phyloP scores from a whole-genome alignment of 2,888 invertebrate species.

The Mesochorus sp. region DNA sequence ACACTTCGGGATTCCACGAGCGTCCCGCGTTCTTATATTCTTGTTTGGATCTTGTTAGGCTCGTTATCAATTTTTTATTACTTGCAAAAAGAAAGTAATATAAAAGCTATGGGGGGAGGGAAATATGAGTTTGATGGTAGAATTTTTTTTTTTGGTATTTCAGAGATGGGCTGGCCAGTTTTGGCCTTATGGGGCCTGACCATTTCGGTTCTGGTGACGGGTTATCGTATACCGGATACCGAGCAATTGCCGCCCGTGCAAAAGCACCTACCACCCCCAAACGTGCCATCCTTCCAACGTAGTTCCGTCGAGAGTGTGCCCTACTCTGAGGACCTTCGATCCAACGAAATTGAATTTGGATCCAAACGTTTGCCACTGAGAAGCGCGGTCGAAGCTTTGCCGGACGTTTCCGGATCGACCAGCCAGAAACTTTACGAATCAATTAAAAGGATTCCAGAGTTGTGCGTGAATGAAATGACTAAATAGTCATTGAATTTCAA shows the following conservation, averaged over 20 bases:
- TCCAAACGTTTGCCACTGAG: conserved; percentile 86
- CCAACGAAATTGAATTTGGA: conserved; percentile 76
- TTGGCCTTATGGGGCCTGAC: conserved; percentile 68
- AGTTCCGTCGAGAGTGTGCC: conserved; percentile 82
- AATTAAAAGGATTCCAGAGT: conserved; percentile 55
- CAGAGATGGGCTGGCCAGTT: conserved; percentile 69
- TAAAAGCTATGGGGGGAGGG: no score
- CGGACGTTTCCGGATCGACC: conserved; percentile 61
- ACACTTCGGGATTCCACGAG: conserved; percentile 14
- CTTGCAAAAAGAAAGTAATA: no score
- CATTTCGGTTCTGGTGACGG: conserved; percentile 69
- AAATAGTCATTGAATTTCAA: not conserved
- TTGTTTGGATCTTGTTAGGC: not conserved
- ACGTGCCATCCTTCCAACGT: conserved; percentile 80
- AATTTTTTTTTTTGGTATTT: no score
- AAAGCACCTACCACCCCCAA: conserved; percentile 65
- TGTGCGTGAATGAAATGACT: conserved; percentile 31
- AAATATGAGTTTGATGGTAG: no score
- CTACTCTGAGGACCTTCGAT: conserved; percentile 50
- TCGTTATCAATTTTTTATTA: no score
- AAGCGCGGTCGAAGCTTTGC: conserved; percentile 87
- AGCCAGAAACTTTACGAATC: conserved; percentile 61
- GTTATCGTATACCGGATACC: conserved; percentile 73
- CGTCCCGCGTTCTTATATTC: not conserved
- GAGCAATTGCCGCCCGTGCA: conserved; percentile 63